Evolutionary conservation across 2,888 invertebrate species (phyloP), one percentile per base, ranked within the genome.

Genomic region (Notocelia uddmanniana): DNA sequence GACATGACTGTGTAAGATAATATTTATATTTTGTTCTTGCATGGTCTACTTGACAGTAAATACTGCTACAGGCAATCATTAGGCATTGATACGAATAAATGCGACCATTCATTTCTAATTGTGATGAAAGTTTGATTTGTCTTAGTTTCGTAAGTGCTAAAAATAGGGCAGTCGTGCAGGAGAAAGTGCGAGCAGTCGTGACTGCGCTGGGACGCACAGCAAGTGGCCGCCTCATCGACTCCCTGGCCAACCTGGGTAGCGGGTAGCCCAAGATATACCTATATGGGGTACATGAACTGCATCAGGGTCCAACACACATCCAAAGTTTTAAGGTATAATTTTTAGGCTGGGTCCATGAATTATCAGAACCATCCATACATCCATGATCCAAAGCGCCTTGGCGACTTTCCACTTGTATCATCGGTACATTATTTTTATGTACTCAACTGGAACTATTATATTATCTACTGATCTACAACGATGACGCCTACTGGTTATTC

Each of bases 141-240:
- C 77, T 78, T 76, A 80, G 84, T 81, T 82, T 79, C 79, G 77
- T 76, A 80, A 77, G 78, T 78, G 76, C 77, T 82, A 85, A 86
- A 89, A 86, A 89, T 88, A 84, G 89, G 87, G 78, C 88, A 83
- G 77, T 89, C 91, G 90, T 91, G 91, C 82, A 75, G 82, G 86
- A 82, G 92, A 92, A 92, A 92, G 91, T 88, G 81, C 78, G 83
- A 79, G 80, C 79, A 81, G 81, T 86, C 88, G 87, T 89, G 90
- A 88, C 86, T 81, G 82, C 80, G 81, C 82, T 81, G 81, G 86
- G 86, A 88, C 87, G 86, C 86, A 86, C 80, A 79, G 69, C 63
- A 78, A 80, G 80, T 79, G 76, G 78, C 78, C 62, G 79, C 79
- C 74, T 80, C 80, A 62, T 62, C 62, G 66, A 55, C 67, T 68